phyloP scores from a whole-genome alignment of 2,113 vertebrate species.

The Sinocyclocheilus grahami region DNA sequence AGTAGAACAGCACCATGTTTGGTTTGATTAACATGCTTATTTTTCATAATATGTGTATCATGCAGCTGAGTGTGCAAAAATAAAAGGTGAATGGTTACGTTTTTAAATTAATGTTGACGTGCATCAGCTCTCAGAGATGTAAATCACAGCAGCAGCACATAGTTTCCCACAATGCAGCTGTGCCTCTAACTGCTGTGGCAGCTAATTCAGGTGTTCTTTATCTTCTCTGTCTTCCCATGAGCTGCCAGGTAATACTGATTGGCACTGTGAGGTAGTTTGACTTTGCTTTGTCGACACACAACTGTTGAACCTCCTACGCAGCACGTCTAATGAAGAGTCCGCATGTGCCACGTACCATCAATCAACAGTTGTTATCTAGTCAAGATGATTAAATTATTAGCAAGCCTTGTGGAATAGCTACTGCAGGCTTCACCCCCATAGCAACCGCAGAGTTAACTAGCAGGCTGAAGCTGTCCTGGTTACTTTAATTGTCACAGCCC shows the following conservation, averaged over 20 bases:
- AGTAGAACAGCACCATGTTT: neutral
- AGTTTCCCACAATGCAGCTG: constrained; percentile 25
- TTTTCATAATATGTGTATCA: neutral
- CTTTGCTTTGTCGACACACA: constrained; percentile 18
- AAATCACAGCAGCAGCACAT: neutral
- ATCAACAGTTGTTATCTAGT: constrained; percentile 33
- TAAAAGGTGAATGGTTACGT: neutral
- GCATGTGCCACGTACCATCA: constrained; percentile 11
- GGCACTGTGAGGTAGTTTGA: constrained; percentile 4
- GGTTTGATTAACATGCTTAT: neutral
- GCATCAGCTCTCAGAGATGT: neutral
- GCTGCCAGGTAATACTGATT: constrained; percentile 34
- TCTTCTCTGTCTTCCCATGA: constrained; percentile 24
- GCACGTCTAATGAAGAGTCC: constrained; percentile 25
- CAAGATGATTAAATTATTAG: constrained; percentile 26
- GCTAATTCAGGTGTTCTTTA: constrained; percentile 27
- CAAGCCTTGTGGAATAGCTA: constrained; percentile 6
- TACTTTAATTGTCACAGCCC: neutral
- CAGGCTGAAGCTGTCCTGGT: constrained; percentile 5
- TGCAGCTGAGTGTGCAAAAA: constrained; percentile 16
- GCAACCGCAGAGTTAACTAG: constrained; percentile 27
- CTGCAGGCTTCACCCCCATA: neutral
- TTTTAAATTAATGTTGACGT: neutral
- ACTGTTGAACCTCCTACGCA: neutral
- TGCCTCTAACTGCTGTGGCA: constrained; percentile 11